phyloP scores from a whole-genome alignment of 2,797 vertebrate genomes.

The Acipenser ruthenus region DNA sequence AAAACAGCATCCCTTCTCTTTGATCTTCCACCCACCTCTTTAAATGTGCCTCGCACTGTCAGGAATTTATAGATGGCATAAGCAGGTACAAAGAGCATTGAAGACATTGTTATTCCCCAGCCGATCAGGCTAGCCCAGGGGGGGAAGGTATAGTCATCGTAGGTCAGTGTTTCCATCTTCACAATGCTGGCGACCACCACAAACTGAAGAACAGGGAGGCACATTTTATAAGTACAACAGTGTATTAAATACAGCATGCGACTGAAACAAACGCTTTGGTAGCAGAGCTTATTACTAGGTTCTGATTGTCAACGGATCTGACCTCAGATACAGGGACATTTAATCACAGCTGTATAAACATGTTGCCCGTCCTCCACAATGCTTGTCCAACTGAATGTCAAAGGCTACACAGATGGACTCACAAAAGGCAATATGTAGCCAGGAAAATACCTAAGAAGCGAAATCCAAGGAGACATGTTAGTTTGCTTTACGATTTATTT shows the following conservation, averaged over 20 bases:
- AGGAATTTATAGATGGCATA: constrained; percentile 87
- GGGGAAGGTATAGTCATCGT: constrained; percentile 86
- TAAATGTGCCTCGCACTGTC: constrained; percentile 71
- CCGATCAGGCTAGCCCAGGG: constrained; percentile 79
- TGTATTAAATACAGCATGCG: neutral
- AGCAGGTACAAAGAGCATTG: constrained; percentile 83
- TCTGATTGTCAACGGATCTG: neutral
- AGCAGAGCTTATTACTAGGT: constrained; percentile 7
- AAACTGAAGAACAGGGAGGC: constrained; percentile 57
- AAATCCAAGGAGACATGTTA: constrained; percentile 13
- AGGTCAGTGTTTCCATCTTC: constrained; percentile 76
- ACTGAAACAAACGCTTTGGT: neutral
- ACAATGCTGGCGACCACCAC: constrained; percentile 89
- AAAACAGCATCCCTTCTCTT: too few species aligned
- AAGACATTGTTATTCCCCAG: constrained; percentile 87
- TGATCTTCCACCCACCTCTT: constrained; percentile 67
- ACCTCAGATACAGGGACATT: constrained; percentile 7
- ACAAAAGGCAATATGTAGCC: constrained; percentile 12
- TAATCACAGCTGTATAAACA: constrained; percentile 18
- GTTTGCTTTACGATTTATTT: constrained; percentile 13
- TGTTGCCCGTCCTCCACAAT: neutral
- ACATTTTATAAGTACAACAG: neutral
- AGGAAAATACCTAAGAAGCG: constrained; percentile 23
- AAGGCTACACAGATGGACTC: constrained; percentile 18
- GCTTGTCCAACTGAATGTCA: constrained; percentile 23